A percentile compares a stretch with the other conserved stretches of the same genome.
phyloP scores from a whole-genome alignment of 2,888 invertebrate species.

The Melanchra persicariae region DNA sequence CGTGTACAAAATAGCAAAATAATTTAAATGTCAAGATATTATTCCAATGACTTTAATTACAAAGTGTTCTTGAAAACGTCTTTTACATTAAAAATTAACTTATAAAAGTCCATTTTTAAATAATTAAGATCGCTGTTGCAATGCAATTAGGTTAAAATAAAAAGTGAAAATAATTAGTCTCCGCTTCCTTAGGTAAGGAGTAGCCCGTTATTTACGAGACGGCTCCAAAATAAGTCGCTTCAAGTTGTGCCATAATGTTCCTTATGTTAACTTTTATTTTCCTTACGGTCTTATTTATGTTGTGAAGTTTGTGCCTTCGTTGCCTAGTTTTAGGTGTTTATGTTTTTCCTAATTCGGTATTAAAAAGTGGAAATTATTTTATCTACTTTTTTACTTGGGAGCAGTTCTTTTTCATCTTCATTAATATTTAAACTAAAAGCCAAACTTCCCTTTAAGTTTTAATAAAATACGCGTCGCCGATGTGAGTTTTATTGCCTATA shows the following conservation, averaged over 20 bases:
- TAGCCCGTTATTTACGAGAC: conserved; percentile 52
- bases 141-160: conserved; percentile 64
- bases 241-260: conserved; percentile 47
- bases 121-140: conserved; percentile 36
- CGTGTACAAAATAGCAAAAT: neutral
- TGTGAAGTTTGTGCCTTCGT: conserved; percentile 28
- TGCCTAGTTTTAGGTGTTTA: conserved; percentile 35
- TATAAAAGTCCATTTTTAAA: conserved; percentile 5
- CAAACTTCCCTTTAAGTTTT: neutral
- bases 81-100: conserved; percentile 12
- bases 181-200: conserved; percentile 53
- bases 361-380: conserved; percentile 21
- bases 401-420: neutral
- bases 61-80: conserved; percentile 21
- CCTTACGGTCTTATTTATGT: conserved; percentile 48
- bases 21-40: neutral
- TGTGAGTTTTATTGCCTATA: neutral
- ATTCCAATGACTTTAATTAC: conserved; percentile 30
- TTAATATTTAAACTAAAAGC: neutral
- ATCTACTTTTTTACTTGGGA: neutral
- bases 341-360: conserved; percentile 22
- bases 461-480: too few relatives aligned
- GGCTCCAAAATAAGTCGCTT: conserved; percentile 48
- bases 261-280: conserved; percentile 54
- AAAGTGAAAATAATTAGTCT: conserved; percentile 62